Conservation (phyloP, 2,888 invertebrate species). For the Melipona beecheii region DNA sequence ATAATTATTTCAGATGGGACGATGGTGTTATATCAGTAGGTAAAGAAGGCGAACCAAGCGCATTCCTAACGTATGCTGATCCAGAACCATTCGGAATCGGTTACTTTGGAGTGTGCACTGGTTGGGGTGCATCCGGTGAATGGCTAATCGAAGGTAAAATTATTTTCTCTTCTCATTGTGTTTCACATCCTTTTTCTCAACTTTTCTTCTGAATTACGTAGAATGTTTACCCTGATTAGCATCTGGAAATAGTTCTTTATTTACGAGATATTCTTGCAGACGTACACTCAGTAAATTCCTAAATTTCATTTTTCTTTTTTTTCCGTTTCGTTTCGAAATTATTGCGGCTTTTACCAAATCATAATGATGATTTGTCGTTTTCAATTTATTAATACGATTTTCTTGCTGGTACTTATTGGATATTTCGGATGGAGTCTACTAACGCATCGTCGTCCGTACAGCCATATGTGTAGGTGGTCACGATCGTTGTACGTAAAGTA, state of each 20-base stretch:
- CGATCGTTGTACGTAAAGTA: constrained; percentile 80
- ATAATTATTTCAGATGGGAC: constrained; percentile 72
- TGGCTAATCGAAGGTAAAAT: constrained; percentile 92
- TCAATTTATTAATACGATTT: constrained; percentile 50
- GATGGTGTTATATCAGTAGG: constrained; percentile 87
- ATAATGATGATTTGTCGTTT: background rate
- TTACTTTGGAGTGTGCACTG: constrained; percentile 93
- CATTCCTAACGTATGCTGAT: constrained; percentile 91
- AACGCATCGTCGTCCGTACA: constrained; percentile 67
- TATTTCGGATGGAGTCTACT: constrained; percentile 52
- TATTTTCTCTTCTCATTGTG: constrained; percentile 30
- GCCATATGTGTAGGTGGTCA: constrained; percentile 80
- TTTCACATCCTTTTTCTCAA: background rate
- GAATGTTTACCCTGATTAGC: background rate
- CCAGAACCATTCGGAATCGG: constrained; percentile 89
- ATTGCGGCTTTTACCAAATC: background rate
- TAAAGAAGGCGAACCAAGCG: constrained; percentile 89
- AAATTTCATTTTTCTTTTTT: too few species aligned
- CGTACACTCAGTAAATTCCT: too few species aligned
- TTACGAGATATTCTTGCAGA: too few species aligned
- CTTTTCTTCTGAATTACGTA: background rate
- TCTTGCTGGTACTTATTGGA: constrained; percentile 59
- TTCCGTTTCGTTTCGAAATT: background rate
- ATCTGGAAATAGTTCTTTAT: background rate
- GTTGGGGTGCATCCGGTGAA: constrained; percentile 93